Conservation (phyloP, 2,113 vertebrate species). For the Furnarius figulus region DNA sequence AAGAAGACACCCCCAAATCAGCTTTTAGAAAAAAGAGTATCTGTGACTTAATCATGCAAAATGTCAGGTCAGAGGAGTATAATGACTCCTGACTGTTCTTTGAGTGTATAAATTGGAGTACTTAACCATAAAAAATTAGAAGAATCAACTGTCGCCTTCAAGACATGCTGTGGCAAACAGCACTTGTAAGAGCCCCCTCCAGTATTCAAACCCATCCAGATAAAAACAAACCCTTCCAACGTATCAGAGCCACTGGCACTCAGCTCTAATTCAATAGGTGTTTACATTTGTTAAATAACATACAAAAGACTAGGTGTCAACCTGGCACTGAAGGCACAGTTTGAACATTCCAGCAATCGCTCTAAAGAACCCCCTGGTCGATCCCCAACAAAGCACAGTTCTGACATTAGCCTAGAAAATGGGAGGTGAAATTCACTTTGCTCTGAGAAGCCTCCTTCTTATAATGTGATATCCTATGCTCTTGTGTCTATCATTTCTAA, state of each 20-base stretch:
- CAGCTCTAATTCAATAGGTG: background rate
- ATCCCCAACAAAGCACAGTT: background rate
- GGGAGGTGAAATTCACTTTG: background rate
- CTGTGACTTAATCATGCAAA: background rate
- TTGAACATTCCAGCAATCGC: background rate
- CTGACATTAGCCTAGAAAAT: background rate
- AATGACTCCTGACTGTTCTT: background rate
- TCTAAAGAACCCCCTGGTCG: background rate
- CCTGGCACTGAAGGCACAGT: background rate
- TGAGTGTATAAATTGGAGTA: background rate
- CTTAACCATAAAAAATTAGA: background rate
- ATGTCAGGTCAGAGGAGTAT: background rate
- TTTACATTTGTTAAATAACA: background rate
- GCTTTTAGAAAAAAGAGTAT: background rate
- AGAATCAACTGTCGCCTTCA: background rate
- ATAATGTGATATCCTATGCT: background rate
- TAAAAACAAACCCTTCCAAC: background rate
- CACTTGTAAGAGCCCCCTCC: background rate
- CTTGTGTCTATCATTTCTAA: background rate
- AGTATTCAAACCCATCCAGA: background rate
- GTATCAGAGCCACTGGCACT: background rate
- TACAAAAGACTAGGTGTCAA: background rate
- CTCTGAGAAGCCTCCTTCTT: background rate
- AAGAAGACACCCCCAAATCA: background rate
- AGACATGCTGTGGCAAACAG: background rate